A percentile compares a stretch with the other conserved stretches of the same genome.
Evolutionary conservation across 1,140 invertebrate genomes (phyloP).

Genomic region (Drosophila teissieri): DNA sequence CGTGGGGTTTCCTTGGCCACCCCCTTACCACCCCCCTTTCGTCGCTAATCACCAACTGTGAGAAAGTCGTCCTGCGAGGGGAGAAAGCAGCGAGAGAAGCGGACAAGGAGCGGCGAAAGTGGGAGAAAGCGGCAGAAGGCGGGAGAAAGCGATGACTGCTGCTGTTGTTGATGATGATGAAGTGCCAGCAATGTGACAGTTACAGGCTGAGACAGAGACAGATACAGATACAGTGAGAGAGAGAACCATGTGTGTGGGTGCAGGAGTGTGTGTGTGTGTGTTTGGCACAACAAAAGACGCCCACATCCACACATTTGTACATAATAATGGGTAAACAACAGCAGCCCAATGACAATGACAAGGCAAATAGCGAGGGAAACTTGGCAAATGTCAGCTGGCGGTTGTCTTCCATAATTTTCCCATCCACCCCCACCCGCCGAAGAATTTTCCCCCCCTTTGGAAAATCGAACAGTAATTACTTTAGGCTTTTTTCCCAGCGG

Average conservation of each 20-base stretch:
- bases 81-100: background rate
- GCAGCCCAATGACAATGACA: slow-evolving; percentile 60
- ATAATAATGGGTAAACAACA: slow-evolving; percentile 52
- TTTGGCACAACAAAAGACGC: slow-evolving; percentile 9
- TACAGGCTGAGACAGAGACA: slow-evolving; percentile 60
- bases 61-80: slow-evolving; percentile 4
- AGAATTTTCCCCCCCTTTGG: slow-evolving; percentile 12
- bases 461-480: slow-evolving; percentile 75
- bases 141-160: slow-evolving; percentile 39
- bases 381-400: slow-evolving; percentile 43
- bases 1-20: slow-evolving; percentile 39
- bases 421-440: background rate
- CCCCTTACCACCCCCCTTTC: background rate
- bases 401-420: slow-evolving; percentile 37
- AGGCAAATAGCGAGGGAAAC: slow-evolving; percentile 60
- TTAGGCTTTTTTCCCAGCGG: slow-evolving; percentile 7
- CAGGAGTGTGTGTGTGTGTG: slow-evolving; percentile 5
- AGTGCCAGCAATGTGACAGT: slow-evolving; percentile 75
- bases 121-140: slow-evolving; percentile 10
- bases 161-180: slow-evolving; percentile 65
- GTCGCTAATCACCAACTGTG: slow-evolving; percentile 65
- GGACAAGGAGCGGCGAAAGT: slow-evolving; percentile 1
- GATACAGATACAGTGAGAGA: slow-evolving; percentile 28
- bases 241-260: background rate
- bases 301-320: slow-evolving; percentile 8